A percentile compares a stretch with the other conserved stretches of the same genome.
These are phyloP conservation scores for Uria aalge DNA, from an alignment of 2,113 vertebrate genomes.

Conservation along the genomic window DNA sequence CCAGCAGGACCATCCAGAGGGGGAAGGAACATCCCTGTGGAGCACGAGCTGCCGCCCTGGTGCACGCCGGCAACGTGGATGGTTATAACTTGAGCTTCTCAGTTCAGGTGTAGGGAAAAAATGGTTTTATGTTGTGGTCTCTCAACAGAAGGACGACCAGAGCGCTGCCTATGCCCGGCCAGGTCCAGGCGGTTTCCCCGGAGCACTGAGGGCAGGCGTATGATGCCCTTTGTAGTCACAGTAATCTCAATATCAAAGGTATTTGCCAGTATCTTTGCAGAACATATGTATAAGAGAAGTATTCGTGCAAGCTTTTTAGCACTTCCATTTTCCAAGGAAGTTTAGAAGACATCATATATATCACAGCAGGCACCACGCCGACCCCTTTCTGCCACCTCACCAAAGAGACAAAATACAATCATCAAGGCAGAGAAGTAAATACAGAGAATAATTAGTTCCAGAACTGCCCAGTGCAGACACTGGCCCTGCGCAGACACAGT, in stretches of 20 bases:
- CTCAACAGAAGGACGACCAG: background rate
- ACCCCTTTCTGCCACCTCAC: background rate
- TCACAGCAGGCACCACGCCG: background rate
- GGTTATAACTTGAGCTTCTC: background rate
- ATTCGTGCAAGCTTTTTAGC: background rate
- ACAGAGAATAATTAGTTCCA: background rate
- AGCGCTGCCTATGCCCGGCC: background rate
- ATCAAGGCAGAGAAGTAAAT: background rate
- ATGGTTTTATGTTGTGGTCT: background rate
- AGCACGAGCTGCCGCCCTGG: background rate
- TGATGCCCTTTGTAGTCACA: background rate
- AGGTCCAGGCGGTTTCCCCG: background rate
- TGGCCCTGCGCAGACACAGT: background rate
- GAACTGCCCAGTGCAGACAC: background rate
- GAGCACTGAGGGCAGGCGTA: background rate
- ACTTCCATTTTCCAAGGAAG: background rate
- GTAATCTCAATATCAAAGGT: background rate
- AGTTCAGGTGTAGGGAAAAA: background rate
- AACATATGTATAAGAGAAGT: background rate
- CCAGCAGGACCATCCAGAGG: background rate
- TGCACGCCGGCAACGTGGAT: accelerated
- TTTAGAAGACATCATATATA: background rate
- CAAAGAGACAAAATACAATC: background rate
- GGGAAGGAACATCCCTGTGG: background rate
- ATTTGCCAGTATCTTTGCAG: background rate